Conservation (phyloP, 2,888 invertebrate species). For the Kuschelorhynchus macadamiae region DNA sequence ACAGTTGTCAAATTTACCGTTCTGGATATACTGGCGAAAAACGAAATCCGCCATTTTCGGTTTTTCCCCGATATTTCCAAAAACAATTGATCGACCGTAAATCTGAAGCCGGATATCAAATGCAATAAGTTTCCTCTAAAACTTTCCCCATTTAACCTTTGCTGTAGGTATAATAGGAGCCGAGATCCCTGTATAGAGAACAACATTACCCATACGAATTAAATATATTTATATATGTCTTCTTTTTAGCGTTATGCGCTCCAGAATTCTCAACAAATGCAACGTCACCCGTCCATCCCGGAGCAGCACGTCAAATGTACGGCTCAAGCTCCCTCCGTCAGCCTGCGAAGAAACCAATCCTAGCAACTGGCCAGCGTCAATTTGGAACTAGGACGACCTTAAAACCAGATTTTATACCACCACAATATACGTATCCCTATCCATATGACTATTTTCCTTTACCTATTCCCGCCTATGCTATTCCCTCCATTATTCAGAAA, state of each 20-base stretch:
- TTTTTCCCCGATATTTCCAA: too few species aligned
- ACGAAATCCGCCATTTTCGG: too few species aligned
- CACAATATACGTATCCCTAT: slow-evolving; percentile 24
- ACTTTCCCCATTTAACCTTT: too few species aligned
- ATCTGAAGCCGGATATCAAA: too few species aligned
- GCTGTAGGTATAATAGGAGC: too few species aligned
- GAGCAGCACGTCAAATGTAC: slow-evolving; percentile 73
- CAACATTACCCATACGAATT: too few species aligned
- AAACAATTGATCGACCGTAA: too few species aligned
- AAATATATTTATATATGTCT: too few species aligned
- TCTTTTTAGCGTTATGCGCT: slow-evolving; percentile 38
- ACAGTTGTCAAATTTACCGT: too few species aligned
- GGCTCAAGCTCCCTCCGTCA: slow-evolving; percentile 72
- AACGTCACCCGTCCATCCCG: slow-evolving; percentile 62
- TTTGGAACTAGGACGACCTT: slow-evolving; percentile 65
- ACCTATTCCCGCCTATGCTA: slow-evolving; percentile 48
- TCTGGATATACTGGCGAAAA: too few species aligned
- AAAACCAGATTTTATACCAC: slow-evolving; percentile 63
- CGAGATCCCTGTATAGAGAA: too few species aligned
- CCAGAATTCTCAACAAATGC: slow-evolving; percentile 27
- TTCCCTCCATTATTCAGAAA: slow-evolving; percentile 56
- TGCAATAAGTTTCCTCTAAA: too few species aligned
- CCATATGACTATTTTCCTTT: slow-evolving; percentile 32
- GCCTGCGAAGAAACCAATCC: slow-evolving; percentile 67
- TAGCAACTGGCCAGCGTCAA: slow-evolving; percentile 63